A percentile compares a stretch with the other conserved stretches of the same genome.
Conservation (phyloP, 2,888 invertebrate genomes). For the Calameuta idolon region DNA sequence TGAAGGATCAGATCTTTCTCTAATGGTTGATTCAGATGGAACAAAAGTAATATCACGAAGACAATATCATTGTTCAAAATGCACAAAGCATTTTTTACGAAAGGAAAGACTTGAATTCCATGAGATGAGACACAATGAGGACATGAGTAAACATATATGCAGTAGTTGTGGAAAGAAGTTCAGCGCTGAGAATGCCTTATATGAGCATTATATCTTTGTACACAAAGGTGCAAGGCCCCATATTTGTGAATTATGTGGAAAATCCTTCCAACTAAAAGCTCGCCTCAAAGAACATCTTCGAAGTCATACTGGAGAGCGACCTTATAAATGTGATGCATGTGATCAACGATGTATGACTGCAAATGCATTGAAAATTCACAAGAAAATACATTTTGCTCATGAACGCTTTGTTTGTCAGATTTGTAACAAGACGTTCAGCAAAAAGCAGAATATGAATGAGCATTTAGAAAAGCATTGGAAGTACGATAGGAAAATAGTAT, state of each 20-base stretch:
- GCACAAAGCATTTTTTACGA: constrained; percentile 40
- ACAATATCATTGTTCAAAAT: constrained; percentile 43
- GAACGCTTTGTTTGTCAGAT: constrained; percentile 38
- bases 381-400: constrained; percentile 36
- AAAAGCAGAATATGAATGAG: constrained; percentile 47
- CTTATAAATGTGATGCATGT: constrained; percentile 42
- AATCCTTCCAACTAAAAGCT: constrained; percentile 44
- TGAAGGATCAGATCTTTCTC: constrained; percentile 33
- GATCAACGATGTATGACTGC: constrained; percentile 38
- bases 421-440: constrained; percentile 41
- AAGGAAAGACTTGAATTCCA: constrained; percentile 48
- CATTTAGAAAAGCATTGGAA: constrained; percentile 49
- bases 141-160: constrained; percentile 43
- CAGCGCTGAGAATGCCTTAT: constrained; percentile 43
- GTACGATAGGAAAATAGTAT: constrained; percentile 33
- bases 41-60: constrained; percentile 38
- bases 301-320: constrained; percentile 44
- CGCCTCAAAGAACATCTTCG: constrained; percentile 41
- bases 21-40: constrained; percentile 38
- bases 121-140: constrained; percentile 47
- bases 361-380: constrained; percentile 39
- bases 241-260: constrained; percentile 44
- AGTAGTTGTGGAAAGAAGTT: constrained; percentile 45
- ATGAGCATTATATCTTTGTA: constrained; percentile 48
- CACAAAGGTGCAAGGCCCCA: constrained; percentile 45